Conservation (phyloP, 2,888 invertebrate species). For the Polia nebulosa region DNA sequence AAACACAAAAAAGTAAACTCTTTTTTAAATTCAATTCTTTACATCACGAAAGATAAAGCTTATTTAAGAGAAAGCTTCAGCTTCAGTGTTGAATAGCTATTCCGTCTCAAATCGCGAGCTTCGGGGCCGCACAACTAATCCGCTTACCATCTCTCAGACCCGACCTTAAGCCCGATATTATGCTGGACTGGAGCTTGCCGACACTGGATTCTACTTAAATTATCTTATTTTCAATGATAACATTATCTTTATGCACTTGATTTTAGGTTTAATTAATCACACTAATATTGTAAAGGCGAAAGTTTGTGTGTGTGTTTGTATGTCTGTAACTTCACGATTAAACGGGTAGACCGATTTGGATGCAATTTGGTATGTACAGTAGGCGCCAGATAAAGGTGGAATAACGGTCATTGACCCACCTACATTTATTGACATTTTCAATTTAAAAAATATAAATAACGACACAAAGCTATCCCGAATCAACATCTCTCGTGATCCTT, state of each 20-base stretch:
- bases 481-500: too few relatives aligned
- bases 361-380: too few relatives aligned
- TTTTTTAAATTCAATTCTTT: slow-evolving; percentile 3
- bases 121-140: slow-evolving; percentile 39
- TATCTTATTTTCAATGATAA: slow-evolving; percentile 41
- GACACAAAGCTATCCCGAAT: too few relatives aligned
- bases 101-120: slow-evolving; percentile 10
- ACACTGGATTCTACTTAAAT: slow-evolving; percentile 20
- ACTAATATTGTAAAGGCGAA: too few relatives aligned
- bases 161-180: slow-evolving; percentile 56
- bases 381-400: too few relatives aligned
- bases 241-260: slow-evolving; percentile 14
- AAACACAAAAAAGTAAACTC: neutral
- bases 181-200: slow-evolving; percentile 34
- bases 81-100: slow-evolving; percentile 2
- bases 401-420: too few relatives aligned
- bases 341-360: too few relatives aligned
- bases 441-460: too few relatives aligned
- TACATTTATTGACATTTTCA: too few relatives aligned
- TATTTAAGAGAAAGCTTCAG: neutral
- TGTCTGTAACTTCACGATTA: too few relatives aligned
- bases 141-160: slow-evolving; percentile 44
- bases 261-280: too few relatives aligned
- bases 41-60: neutral
- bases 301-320: too few relatives aligned